These are phyloP conservation scores for Saxidomus purpurata DNA, from an alignment of 1,140 invertebrate species.

Conservation along the genomic window DNA sequence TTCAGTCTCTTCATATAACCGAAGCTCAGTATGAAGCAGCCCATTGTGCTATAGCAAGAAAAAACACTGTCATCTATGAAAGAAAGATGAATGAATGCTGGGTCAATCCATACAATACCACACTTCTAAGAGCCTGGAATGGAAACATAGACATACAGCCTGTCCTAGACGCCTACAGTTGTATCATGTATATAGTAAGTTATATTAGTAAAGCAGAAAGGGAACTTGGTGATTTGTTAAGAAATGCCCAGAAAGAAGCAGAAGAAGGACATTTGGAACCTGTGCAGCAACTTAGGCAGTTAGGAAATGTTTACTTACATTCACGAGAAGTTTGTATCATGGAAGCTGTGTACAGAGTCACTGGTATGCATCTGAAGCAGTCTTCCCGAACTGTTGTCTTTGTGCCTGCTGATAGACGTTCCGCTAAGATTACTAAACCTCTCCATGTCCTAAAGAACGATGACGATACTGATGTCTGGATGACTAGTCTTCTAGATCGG, in stretches of 20 bases:
- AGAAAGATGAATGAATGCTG: background rate
- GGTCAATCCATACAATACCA: background rate
- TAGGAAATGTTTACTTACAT: slow-evolving; percentile 36
- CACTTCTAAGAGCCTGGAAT: slow-evolving; percentile 12
- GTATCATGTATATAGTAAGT: slow-evolving; percentile 42
- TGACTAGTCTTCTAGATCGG: background rate
- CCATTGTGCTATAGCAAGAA: background rate
- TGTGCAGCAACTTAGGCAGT: slow-evolving; percentile 16
- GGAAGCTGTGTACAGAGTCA: slow-evolving; percentile 8
- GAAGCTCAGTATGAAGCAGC: background rate
- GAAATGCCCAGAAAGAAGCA: slow-evolving; percentile 33
- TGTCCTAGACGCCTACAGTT: slow-evolving; percentile 8
- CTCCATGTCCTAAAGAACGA: background rate
- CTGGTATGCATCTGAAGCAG: slow-evolving; percentile 10
- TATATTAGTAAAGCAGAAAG: slow-evolving; percentile 31
- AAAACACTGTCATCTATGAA: background rate
- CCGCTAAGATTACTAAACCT: background rate
- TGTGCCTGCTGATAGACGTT: slow-evolving; percentile 6
- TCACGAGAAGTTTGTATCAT: background rate
- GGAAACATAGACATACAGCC: slow-evolving; percentile 25
- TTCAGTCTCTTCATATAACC: background rate
- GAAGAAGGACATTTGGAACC: background rate
- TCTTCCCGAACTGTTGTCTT: background rate
- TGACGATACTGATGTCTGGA: background rate
- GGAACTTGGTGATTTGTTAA: slow-evolving; percentile 26